Conservation (phyloP, 2,797 vertebrate genomes). For the Allochrocebus solatus region DNA sequence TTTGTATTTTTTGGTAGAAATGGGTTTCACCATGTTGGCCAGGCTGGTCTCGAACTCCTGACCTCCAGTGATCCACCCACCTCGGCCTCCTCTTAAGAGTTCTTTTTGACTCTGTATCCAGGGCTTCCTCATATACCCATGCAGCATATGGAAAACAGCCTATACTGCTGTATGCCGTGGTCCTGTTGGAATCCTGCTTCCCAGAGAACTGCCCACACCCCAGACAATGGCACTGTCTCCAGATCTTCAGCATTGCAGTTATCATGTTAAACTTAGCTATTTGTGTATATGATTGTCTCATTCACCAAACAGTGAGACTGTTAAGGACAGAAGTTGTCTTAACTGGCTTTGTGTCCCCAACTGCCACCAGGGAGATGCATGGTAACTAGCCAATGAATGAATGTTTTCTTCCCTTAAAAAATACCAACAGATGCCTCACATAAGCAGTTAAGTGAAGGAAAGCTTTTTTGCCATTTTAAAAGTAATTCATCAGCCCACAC, state of each 20-base stretch:
- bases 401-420: slow-evolving; percentile 7
- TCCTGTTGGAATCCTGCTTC: background rate
- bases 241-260: no score
- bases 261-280: background rate
- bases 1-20: background rate
- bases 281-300: background rate
- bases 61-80: background rate
- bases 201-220: background rate
- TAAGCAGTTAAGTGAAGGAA: background rate
- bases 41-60: background rate
- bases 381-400: no score
- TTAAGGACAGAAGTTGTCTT: background rate
- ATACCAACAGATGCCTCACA: background rate
- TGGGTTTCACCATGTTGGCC: background rate
- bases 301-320: background rate
- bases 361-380: background rate
- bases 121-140: background rate
- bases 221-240: background rate
- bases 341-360: background rate
- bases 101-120: background rate
- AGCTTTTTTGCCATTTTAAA: background rate
- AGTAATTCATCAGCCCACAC: background rate
- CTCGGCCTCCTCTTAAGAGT: background rate
- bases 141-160: background rate
- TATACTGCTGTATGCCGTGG: accelerated